Evolutionary conservation across 2,113 vertebrate genomes (phyloP).

Genomic region (Plotosus lineatus): DNA sequence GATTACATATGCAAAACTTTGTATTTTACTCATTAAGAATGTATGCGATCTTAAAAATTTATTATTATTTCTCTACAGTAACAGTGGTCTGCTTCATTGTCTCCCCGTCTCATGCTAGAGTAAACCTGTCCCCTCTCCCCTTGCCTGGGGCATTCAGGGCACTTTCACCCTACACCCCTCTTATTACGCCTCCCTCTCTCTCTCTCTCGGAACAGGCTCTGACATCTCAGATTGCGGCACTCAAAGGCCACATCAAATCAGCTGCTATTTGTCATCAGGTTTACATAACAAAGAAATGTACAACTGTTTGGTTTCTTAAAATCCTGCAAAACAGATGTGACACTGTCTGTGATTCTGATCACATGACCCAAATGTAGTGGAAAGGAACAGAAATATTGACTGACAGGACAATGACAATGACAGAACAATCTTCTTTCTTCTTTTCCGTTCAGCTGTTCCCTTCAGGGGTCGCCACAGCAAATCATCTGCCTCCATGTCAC

Average conservation of each 20-base stretch:
- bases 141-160: slow-evolving; percentile 35
- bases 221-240: slow-evolving; percentile 47
- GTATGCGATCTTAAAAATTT: not conserved
- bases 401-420: too few relatives aligned
- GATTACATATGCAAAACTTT: not conserved
- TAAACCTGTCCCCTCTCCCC: slow-evolving; percentile 34
- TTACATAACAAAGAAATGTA: slow-evolving; percentile 51
- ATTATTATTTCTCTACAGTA: not conserved
- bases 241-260: slow-evolving; percentile 52
- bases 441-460: too few relatives aligned
- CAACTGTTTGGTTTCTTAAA: slow-evolving; percentile 15
- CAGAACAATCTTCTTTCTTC: too few relatives aligned
- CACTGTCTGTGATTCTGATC: not conserved
- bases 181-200: slow-evolving; percentile 31
- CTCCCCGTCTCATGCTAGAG: slow-evolving; percentile 20
- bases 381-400: not conserved
- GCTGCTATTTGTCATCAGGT: slow-evolving; percentile 47
- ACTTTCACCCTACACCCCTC: slow-evolving; percentile 35
- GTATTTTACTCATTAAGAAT: not conserved
- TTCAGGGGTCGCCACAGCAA: too few relatives aligned
- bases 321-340: not conserved
- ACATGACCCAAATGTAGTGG: not conserved
- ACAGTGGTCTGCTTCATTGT: not conserved
- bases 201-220: slow-evolving; percentile 27
- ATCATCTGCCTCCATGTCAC: too few relatives aligned